Base-by-base conservation (phyloP, 2,888 invertebrate genomes). In the Abscondita cerata region DNA sequence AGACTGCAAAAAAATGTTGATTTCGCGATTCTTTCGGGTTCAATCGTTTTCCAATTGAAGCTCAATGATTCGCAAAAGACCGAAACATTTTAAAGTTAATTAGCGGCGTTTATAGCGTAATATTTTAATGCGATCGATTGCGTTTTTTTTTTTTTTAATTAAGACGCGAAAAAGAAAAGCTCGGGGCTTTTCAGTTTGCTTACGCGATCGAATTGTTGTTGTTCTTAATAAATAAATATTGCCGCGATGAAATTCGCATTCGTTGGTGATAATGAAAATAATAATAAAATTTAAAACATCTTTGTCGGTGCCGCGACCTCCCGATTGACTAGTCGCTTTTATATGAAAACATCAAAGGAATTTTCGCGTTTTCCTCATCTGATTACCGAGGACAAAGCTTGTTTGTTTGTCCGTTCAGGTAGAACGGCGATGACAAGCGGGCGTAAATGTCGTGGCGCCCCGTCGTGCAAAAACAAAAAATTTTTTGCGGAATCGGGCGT, bases 251-350 rank as follows among this genome's bases (percentile, higher is more conserved):
- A n/a, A n/a, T n/a, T n/a, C n/a, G n/a, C n/a, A n/a, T 62, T 51
- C 58, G 53, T 40, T 52, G 46, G 65, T 50, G 57, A 62, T 65
- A 62, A 65, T 65, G n/a, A n/a, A n/a, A n/a, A 62, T 50, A 53
- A 62, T 65, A 25, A 25, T 25, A 65, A 65, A 65, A 60, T 67
- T 68, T 67, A 68, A 68, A 67, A 64, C 62, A 59, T 54, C 64
- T 68, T 68, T 68, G 68, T 68, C 68, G 68, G 68, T 52, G n/a
- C n/a, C n/a, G 41, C 56, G 65, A 59, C 59, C 59, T 62, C 51
- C 59, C 59, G 50, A 63, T 52, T 63, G 59, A 55, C 63, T 59
- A 56, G 56, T 62, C 57, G 52, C 62, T 61, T 19, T 25, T 25
- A 25, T 47, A 57, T n/a, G n/a, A n/a, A 25, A 62, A 44, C 57